A percentile compares a stretch with the other conserved stretches of the same genome.
Conservation (phyloP, 2,113 vertebrate genomes). For the Brachionichthys hirsutus region DNA sequence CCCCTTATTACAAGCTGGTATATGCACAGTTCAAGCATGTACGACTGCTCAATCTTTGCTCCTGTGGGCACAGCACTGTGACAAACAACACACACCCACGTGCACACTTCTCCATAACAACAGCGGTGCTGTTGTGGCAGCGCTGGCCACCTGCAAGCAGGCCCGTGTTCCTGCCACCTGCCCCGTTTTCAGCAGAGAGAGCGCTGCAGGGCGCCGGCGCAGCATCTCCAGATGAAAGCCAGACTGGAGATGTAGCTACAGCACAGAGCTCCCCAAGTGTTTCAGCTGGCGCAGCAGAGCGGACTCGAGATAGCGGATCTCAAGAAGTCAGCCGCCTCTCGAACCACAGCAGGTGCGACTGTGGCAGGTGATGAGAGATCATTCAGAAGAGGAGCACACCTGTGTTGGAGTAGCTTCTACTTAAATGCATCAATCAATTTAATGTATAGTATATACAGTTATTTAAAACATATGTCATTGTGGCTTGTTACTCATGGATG, state of each 20-base stretch:
- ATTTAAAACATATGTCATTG: too few relatives aligned
- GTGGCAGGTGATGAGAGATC: constrained; percentile 1
- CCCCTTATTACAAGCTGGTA: constrained; percentile 64
- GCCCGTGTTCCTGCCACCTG: constrained; percentile 24
- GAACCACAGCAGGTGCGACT: constrained; percentile 6
- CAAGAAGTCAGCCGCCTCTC: neutral
- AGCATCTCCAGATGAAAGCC: constrained; percentile 56
- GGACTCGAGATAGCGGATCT: constrained; percentile 44
- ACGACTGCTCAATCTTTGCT: constrained; percentile 44
- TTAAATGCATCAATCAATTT: too few relatives aligned
- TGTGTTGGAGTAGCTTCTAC: neutral
- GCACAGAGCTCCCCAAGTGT: constrained; percentile 33
- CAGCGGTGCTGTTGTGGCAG: constrained; percentile 21
- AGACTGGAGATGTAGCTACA: constrained; percentile 44
- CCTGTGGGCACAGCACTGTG: constrained; percentile 52
- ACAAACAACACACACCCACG: constrained; percentile 52
- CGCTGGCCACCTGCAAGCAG: constrained; percentile 53
- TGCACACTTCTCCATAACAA: constrained; percentile 35
- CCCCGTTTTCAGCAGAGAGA: constrained; percentile 41
- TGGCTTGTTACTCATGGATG: neutral
- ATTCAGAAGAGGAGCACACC: neutral
- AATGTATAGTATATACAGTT: too few relatives aligned
- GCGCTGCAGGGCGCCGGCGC: constrained; percentile 51
- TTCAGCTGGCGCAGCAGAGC: constrained; percentile 34
- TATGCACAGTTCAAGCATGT: constrained; percentile 40